Conservation (phyloP, 2,888 invertebrate genomes). For the Hemaris fuciformis region DNA sequence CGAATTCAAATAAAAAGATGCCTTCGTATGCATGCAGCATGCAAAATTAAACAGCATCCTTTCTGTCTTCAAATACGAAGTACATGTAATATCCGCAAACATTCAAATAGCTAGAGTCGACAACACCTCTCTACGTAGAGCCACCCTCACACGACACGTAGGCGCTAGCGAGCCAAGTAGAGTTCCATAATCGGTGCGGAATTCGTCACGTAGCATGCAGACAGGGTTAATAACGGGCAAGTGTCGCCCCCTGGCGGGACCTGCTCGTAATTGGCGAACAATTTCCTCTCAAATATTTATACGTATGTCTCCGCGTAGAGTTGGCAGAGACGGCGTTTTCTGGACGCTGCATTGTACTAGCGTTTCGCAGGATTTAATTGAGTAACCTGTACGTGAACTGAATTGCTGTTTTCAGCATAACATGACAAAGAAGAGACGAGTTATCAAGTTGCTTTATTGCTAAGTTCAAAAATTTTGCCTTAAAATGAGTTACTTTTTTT, state of each 20-base stretch:
- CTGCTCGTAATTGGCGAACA: constrained; percentile 21
- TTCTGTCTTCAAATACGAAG: background rate
- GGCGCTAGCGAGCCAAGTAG: constrained; percentile 17
- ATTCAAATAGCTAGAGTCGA: background rate
- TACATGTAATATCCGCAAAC: background rate
- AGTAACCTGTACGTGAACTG: background rate
- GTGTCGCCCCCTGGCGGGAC: constrained; percentile 32
- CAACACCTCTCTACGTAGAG: background rate
- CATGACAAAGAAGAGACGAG: background rate
- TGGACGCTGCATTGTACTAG: background rate
- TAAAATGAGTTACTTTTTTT: too few species aligned
- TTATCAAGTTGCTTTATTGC: background rate
- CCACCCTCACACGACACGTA: background rate
- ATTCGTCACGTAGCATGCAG: constrained; percentile 18
- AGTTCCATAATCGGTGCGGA: constrained; percentile 37
- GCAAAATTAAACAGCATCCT: background rate
- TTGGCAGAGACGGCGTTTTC: background rate
- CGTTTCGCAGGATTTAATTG: background rate
- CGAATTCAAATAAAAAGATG: too few species aligned
- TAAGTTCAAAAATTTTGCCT: background rate
- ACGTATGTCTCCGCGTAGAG: background rate
- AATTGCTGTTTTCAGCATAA: background rate
- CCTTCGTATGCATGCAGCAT: too few species aligned
- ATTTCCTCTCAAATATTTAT: constrained; percentile 6
- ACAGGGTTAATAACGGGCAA: constrained; percentile 29